Base-by-base conservation (phyloP, 2,888 invertebrate species). In the Philereme vetulata region DNA sequence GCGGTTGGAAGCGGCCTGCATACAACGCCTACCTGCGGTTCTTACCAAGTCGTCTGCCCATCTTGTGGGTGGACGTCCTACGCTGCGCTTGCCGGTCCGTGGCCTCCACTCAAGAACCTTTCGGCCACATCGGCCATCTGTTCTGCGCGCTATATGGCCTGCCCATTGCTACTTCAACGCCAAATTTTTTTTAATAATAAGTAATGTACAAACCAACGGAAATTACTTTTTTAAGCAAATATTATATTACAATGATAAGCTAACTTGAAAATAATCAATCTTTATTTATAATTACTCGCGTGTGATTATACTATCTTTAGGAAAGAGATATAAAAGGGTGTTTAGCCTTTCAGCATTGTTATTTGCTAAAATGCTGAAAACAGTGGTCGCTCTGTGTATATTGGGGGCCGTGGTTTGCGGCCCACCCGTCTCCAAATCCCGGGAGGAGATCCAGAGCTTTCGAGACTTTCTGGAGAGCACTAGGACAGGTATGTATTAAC, bases 371-470 rank as follows among this genome's bases (percentile, higher is more conserved):
- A 81, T 81, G 81, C 70, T 73, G 64, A 68, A 67, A 8, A 32
- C 56, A 5, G 42, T 71, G 7, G 66, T 78, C 36, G 58, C 67
- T 38, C 35, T 77, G 56, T 72, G 74, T 47, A 7, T 80, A 33
- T 21, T 81, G n/a, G 79, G 70, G 32, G 65, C 64, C 49, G 76
- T 62, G 34, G 53, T 72, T 36, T 75, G 77, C 36, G 74, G 69
- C 0, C 82, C 81, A 1, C 66, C 78, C 0, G 72, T 79, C 6
- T 64, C 68, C 51, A 72, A 74, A 58, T 70, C 74, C 44, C 72
- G 78, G 46, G 70, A 71, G 4, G 78, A 84, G 33, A 81, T 85
- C 35, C 76, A 83, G 57, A 67, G 70, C 7, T 85, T 78, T 66
- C 72, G 71, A 34, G 66, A 58, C 4, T 82, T 76, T 59, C 63